These are phyloP conservation scores for Aegithalos caudatus DNA, from an alignment of 2,113 vertebrate species.

Conservation along the genomic window DNA sequence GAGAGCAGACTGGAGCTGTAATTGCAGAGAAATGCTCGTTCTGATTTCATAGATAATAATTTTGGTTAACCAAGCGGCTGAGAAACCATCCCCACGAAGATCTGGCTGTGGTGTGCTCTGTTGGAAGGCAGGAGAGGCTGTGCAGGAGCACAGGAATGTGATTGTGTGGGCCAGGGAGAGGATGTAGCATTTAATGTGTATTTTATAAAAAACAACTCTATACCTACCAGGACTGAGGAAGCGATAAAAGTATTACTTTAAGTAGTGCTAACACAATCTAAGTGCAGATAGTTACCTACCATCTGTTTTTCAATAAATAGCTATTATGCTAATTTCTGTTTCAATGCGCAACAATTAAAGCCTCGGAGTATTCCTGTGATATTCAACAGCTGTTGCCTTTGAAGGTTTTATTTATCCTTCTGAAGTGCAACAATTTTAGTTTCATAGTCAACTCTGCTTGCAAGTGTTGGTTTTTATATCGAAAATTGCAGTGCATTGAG, in stretches of 20 bases:
- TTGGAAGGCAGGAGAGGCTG: accelerated
- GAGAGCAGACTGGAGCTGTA: background rate
- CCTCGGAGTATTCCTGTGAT: background rate
- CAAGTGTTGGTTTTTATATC: conserved; percentile 1
- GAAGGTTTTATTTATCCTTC: conserved; percentile 54
- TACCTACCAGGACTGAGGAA: background rate
- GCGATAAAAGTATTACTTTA: background rate
- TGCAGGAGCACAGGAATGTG: background rate
- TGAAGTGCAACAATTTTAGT: conserved; percentile 36
- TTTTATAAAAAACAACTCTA: background rate
- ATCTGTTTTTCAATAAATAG: conserved; percentile 50
- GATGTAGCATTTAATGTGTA: background rate
- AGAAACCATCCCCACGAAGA: accelerated
- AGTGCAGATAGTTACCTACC: conserved; percentile 36
- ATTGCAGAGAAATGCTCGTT: background rate
- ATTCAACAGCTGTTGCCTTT: conserved; percentile 53
- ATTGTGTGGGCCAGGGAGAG: background rate
- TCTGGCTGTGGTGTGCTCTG: background rate
- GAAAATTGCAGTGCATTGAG: conserved; percentile 18
- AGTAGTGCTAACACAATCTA: background rate
- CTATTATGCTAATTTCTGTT: conserved; percentile 51
- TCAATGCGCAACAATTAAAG: conserved; percentile 21
- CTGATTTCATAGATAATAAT: background rate
- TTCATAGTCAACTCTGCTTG: conserved; percentile 21
- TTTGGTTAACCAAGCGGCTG: background rate